Conservation (phyloP, 2,888 invertebrate species). For the Calliphora vomitoria region DNA sequence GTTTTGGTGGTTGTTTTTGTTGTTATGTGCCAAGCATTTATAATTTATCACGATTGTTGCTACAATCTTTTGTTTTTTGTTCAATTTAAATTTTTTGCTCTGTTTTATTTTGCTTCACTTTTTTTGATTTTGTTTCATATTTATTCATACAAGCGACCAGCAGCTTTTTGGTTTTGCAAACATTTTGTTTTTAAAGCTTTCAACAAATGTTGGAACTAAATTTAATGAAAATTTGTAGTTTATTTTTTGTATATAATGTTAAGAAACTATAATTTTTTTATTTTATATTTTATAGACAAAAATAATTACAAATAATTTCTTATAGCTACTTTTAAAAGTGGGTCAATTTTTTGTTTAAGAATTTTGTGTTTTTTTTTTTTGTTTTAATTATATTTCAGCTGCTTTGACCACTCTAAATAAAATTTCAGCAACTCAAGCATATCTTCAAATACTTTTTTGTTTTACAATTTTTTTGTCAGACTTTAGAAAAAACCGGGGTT, state of each 20-base stretch:
- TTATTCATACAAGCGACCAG: slow-evolving; percentile 6
- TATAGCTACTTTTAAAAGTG: slow-evolving; percentile 28
- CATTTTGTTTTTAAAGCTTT: slow-evolving; percentile 22
- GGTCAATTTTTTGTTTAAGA: slow-evolving; percentile 60
- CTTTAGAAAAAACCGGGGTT: background rate
- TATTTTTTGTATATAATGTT: too few species aligned
- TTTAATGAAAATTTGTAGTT: slow-evolving; percentile 2
- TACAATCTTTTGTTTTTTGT: slow-evolving; percentile 66
- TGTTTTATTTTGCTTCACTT: slow-evolving; percentile 24
- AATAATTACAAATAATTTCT: slow-evolving; percentile 38
- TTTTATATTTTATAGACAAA: slow-evolving; percentile 22
- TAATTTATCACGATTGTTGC: slow-evolving; percentile 62
- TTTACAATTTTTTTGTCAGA: background rate
- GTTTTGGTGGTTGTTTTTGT: slow-evolving; percentile 2
- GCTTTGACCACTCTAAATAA: slow-evolving; percentile 43
- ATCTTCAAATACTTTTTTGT: slow-evolving; percentile 1
- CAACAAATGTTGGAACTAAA: slow-evolving; percentile 26
- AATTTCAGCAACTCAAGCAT: slow-evolving; percentile 46
- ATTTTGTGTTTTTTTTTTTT: slow-evolving; percentile 40
- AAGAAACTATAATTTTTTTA: slow-evolving; percentile 1
- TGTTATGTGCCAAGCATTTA: slow-evolving; percentile 58
- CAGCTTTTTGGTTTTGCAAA: slow-evolving; percentile 38
- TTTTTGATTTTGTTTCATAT: slow-evolving; percentile 16
- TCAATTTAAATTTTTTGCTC: slow-evolving; percentile 28
- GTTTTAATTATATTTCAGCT: background rate